phyloP scores from a whole-genome alignment of 2,797 vertebrate species.

The Echiichthys vipera region DNA sequence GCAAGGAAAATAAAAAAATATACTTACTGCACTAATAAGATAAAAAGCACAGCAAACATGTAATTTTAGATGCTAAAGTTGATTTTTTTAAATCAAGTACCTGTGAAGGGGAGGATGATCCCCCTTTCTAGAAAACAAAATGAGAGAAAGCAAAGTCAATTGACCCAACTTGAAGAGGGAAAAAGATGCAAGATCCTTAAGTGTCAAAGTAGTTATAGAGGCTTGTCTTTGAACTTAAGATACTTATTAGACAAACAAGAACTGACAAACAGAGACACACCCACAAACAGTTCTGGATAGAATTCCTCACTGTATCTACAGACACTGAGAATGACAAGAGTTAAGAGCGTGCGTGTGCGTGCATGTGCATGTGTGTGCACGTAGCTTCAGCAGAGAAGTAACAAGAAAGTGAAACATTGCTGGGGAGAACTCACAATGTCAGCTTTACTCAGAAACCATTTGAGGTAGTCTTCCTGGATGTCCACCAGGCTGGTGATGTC shows the following conservation, averaged over 20 bases:
- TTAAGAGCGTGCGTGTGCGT: background rate
- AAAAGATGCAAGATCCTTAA: background rate
- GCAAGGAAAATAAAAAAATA: constrained; percentile 51
- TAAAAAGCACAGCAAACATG: background rate
- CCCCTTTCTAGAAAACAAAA: constrained; percentile 88
- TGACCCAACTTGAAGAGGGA: background rate
- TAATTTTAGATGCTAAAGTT: background rate
- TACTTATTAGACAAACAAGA: background rate
- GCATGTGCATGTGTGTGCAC: background rate
- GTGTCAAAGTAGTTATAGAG: background rate
- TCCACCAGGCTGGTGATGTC: constrained; percentile 95
- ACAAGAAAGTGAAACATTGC: constrained; percentile 2
- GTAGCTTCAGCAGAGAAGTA: background rate
- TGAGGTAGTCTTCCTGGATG: constrained; percentile 99
- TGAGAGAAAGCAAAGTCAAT: constrained; percentile 18
- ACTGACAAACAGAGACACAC: background rate
- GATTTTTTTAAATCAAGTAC: constrained; percentile 75
- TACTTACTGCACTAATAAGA: background rate
- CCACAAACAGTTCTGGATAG: constrained; percentile 1
- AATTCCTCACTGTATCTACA: constrained; percentile 16
- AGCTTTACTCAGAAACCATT: constrained; percentile 97
- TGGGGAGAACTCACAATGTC: constrained; percentile 89
- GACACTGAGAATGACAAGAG: background rate
- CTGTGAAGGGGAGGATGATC: constrained; percentile 91
- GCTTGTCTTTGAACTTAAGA: background rate